Conservation (phyloP, 2,888 invertebrate genomes). For the Anticlea derivata region DNA sequence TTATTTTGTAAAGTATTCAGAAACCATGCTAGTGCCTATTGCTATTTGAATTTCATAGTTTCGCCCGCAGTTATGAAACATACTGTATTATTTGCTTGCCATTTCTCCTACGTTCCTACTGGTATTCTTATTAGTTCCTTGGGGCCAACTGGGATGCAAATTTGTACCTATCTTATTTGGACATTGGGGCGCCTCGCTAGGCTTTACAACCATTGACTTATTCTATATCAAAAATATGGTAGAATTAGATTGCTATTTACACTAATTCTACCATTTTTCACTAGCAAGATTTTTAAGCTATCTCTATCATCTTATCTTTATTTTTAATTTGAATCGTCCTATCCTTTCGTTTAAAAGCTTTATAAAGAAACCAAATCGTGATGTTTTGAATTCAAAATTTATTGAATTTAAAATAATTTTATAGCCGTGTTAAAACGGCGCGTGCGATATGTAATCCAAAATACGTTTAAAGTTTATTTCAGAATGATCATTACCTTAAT, state of each 20-base stretch:
- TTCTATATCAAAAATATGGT: background rate
- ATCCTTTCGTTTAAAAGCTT: background rate
- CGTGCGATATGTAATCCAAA: no score
- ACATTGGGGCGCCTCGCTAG: constrained; percentile 22
- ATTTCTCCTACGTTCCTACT: constrained; percentile 2
- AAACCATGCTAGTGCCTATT: constrained; percentile 23
- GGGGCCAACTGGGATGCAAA: constrained; percentile 8
- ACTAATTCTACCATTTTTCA: constrained; percentile 12
- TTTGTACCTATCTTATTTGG: background rate
- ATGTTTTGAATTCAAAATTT: background rate
- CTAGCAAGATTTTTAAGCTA: background rate
- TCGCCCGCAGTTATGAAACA: constrained; percentile 29
- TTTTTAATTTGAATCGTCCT: constrained; percentile 5
- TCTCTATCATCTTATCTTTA: constrained; percentile 1
- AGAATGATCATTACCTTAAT: no score
- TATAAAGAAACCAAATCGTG: background rate
- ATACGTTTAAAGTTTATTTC: no score
- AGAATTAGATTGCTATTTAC: background rate
- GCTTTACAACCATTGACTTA: constrained; percentile 13
- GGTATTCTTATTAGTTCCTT: constrained; percentile 17
- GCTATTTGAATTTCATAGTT: constrained; percentile 23
- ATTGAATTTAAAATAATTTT: background rate
- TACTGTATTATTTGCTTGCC: constrained; percentile 23
- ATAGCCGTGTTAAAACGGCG: no score
- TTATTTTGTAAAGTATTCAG: constrained; percentile 18